These are phyloP conservation scores for Trochalopteron elliotii DNA, from an alignment of 2,113 vertebrate genomes.

Conservation along the genomic window DNA sequence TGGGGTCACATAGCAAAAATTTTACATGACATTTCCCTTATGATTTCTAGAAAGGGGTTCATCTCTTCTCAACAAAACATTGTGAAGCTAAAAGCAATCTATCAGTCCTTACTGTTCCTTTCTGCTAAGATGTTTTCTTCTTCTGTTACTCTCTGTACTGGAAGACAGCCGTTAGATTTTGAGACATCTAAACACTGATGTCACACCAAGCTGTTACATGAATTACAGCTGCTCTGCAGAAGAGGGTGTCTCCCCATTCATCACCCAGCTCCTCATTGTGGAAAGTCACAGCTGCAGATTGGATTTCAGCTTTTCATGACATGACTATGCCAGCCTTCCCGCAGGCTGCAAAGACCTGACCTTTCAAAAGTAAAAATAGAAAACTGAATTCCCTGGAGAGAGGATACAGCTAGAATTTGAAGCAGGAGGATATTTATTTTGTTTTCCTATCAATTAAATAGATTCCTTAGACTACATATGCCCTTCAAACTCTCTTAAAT, in stretches of 20 bases:
- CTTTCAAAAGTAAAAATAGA: constrained; percentile 40
- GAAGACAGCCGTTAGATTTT: neutral
- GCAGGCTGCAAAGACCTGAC: neutral
- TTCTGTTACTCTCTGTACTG: neutral
- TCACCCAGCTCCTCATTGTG: neutral
- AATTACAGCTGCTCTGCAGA: neutral
- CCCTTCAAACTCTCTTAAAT: constrained; percentile 41
- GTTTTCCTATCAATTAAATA: constrained; percentile 30
- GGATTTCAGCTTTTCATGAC: neutral
- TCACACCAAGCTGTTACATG: neutral
- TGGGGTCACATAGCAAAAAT: neutral
- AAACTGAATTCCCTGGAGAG: neutral
- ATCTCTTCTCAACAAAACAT: neutral
- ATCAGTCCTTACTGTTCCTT: neutral
- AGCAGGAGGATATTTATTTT: neutral
- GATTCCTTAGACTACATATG: neutral
- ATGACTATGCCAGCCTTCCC: neutral
- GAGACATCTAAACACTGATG: neutral
- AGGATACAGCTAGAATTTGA: neutral
- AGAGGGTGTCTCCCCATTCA: neutral
- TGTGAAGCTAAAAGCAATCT: neutral
- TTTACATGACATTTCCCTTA: neutral
- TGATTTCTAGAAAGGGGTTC: neutral
- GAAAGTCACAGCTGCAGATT: neutral
- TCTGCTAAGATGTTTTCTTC: neutral